phyloP scores from a whole-genome alignment of 2,797 vertebrate genomes.

The Anisognathus igniventris region DNA sequence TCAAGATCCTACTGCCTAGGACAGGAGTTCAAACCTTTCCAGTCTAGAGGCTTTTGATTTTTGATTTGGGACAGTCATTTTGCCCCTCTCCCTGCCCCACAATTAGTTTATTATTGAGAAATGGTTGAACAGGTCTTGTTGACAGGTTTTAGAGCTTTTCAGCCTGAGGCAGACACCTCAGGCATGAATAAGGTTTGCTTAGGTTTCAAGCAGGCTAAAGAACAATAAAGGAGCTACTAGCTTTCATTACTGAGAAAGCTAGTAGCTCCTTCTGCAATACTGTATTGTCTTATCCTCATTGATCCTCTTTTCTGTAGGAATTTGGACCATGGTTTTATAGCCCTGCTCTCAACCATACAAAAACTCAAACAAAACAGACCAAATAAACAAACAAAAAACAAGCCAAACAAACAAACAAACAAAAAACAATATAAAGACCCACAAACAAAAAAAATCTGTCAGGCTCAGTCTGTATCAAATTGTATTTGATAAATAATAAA shows the following conservation, averaged over 20 bases:
- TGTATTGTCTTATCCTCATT: not conserved
- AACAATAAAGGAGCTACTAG: not conserved
- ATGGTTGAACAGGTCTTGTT: not conserved
- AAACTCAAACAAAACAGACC: not conserved
- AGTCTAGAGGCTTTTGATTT: not conserved
- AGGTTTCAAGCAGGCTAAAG: not conserved
- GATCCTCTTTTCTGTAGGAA: not conserved
- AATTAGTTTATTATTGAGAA: not conserved
- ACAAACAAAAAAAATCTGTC: not conserved
- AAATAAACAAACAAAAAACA: not conserved
- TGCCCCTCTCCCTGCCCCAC: not conserved
- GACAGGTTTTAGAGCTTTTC: not conserved
- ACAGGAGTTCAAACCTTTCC: not conserved
- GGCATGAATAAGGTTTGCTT: not conserved
- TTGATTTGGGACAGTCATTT: not conserved
- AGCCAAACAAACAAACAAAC: not conserved
- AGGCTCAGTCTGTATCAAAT: not conserved
- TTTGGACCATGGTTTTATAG: not conserved
- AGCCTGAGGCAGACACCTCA: not conserved
- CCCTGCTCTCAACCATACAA: not conserved
- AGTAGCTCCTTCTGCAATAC: not conserved
- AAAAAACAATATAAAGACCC: no score
- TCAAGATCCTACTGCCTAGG: not conserved
- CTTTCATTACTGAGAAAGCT: not conserved
- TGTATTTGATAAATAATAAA: not conserved